A percentile compares a stretch with the other conserved stretches of the same genome.
Conservation (phyloP, 2,888 invertebrate genomes). For the Temnothorax ravouxi region DNA sequence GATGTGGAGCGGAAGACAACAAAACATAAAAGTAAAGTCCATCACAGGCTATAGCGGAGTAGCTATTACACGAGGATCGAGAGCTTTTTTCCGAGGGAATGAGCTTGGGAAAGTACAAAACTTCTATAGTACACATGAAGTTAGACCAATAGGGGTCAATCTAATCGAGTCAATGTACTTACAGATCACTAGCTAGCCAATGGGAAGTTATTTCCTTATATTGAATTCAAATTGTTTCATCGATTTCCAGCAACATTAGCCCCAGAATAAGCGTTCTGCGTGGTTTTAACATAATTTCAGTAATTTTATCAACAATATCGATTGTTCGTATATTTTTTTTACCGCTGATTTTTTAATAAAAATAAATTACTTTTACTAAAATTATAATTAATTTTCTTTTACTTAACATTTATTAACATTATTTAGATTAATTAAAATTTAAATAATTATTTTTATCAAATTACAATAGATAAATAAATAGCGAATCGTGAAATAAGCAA, state of each 20-base stretch:
- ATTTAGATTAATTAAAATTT: background rate
- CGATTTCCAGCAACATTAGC: conserved; percentile 42
- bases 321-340: background rate
- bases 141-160: conserved; percentile 79
- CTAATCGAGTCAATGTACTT: conserved; percentile 81
- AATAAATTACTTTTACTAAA: conserved; percentile 1
- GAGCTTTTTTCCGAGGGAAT: conserved; percentile 72
- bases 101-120: conserved; percentile 78
- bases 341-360: background rate
- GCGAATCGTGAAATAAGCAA: background rate
- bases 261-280: conserved; percentile 8
- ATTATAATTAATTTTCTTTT: background rate
- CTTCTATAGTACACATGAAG: conserved; percentile 75
- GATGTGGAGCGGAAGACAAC: conserved; percentile 13
- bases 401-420: background rate
- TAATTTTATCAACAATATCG: conserved; percentile 25
- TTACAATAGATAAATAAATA: background rate
- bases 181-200: conserved; percentile 81
- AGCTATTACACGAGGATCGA: conserved; percentile 71
- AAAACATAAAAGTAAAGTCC: conserved; percentile 52
- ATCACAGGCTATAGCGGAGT: conserved; percentile 57
- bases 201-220: conserved; percentile 77
- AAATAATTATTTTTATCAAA: conserved; percentile 13
- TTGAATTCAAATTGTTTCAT: conserved; percentile 81
- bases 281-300: conserved; percentile 35